Evolutionary conservation across 2,888 invertebrate species (phyloP).

Genomic region (Phoenoteleia sp.): DNA sequence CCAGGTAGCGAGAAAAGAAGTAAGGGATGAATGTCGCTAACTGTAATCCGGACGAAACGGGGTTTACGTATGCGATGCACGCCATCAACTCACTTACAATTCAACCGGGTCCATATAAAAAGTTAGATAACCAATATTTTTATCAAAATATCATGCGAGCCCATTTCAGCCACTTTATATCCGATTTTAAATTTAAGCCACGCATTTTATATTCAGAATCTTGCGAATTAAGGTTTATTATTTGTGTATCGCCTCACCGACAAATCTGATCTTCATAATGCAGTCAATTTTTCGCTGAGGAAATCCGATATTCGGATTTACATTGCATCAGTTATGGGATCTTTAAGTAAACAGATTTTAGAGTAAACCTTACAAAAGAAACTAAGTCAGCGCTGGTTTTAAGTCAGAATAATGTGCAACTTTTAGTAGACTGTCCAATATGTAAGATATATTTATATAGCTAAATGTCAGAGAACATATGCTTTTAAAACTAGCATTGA

Average conservation of each 20-base stretch:
- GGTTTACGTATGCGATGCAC: constrained; percentile 70
- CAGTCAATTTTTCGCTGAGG: neutral
- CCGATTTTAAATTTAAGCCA: neutral
- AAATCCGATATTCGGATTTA: neutral
- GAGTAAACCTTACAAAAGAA: too few relatives aligned
- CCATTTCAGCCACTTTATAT: neutral
- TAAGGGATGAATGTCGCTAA: constrained; percentile 69
- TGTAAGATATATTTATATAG: too few relatives aligned
- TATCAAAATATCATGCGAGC: constrained; percentile 39
- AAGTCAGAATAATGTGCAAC: too few relatives aligned
- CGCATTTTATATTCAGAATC: too few relatives aligned
- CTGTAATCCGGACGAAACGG: constrained; percentile 71
- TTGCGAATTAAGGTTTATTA: neutral
- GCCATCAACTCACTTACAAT: constrained; percentile 73
- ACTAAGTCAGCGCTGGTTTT: too few relatives aligned
- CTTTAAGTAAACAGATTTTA: too few relatives aligned
- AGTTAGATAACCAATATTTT: constrained; percentile 59
- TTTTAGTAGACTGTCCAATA: too few relatives aligned
- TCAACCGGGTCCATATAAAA: constrained; percentile 49
- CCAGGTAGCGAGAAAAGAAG: constrained; percentile 61
- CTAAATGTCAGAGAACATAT: too few relatives aligned
- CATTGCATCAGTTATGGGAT: neutral
- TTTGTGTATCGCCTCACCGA: neutral
- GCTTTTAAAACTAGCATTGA: too few relatives aligned
- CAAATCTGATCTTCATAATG: neutral